Conservation (phyloP, 2,888 invertebrate species). For the Petrolisthes cinctipes region DNA sequence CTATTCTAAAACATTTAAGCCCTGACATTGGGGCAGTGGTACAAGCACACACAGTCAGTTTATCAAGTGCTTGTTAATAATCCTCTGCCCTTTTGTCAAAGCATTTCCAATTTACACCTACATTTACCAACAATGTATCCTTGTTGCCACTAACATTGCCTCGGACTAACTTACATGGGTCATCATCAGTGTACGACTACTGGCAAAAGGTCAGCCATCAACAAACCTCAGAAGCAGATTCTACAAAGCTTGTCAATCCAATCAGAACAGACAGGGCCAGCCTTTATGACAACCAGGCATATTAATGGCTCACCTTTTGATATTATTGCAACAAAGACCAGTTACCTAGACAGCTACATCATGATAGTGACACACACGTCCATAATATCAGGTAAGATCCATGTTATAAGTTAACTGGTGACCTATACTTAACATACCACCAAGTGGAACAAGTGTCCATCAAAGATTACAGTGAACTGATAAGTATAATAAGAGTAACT, state of each 20-base stretch:
- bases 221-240: conserved; percentile 41
- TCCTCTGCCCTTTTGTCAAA: conserved; percentile 54
- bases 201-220: conserved; percentile 57
- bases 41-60: conserved; percentile 49
- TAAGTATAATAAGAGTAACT: conserved; percentile 55
- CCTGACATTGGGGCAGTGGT: conserved; percentile 58
- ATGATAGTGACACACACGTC: conserved; percentile 59
- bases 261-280: conserved; percentile 53
- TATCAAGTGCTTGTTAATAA: conserved; percentile 42
- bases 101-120: conserved; percentile 56
- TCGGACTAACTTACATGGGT: conserved; percentile 61
- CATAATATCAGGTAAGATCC: conserved; percentile 63
- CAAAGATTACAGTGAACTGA: conserved; percentile 55
- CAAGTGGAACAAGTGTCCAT: conserved; percentile 49
- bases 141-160: conserved; percentile 64
- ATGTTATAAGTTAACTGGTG: conserved; percentile 59
- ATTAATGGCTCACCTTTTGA: conserved; percentile 51
- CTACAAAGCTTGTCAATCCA: conserved; percentile 49
- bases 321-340: conserved; percentile 63
- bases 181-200: conserved; percentile 62
- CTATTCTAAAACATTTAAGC: conserved; percentile 61
- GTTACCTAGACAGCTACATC: conserved; percentile 59
- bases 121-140: conserved; percentile 63
- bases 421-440: conserved; percentile 62
- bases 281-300: conserved; percentile 42